Evolutionary conservation across 92 coral and sea anemone species (phyloP).

Genomic region (Parazoanthus swiftii): DNA sequence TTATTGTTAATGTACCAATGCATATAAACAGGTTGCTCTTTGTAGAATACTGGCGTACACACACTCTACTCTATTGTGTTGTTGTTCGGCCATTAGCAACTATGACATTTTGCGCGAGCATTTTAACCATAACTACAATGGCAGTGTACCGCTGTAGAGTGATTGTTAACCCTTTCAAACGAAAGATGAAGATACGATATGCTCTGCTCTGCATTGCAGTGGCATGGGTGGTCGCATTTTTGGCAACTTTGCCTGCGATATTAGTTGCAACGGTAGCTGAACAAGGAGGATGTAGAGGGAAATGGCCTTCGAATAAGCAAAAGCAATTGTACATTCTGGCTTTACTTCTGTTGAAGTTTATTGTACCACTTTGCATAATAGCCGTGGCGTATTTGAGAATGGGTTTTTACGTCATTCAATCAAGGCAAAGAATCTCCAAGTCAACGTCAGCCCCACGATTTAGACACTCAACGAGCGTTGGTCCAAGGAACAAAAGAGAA

Average conservation of each 20-base stretch:
- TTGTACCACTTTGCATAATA: conserved; percentile 56
- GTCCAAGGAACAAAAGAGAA: conserved; percentile 48
- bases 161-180: conserved; percentile 54
- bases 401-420: conserved; percentile 46
- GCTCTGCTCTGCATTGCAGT: conserved; percentile 55
- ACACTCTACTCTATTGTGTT: conserved; percentile 19
- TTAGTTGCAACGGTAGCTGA: background rate
- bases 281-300: conserved; percentile 44
- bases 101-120: conserved; percentile 54
- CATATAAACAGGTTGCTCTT: conserved; percentile 9
- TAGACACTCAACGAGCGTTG: conserved; percentile 10
- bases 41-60: background rate
- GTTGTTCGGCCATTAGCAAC: conserved; percentile 49
- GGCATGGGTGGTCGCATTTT: conserved; percentile 54
- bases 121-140: conserved; percentile 67
- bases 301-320: conserved; percentile 48
- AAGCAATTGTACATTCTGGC: conserved; percentile 62
- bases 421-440: conserved; percentile 25
- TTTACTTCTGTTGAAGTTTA: conserved; percentile 49
- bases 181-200: conserved; percentile 48
- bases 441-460: background rate
- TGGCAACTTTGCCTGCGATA: conserved; percentile 44
- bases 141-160: conserved; percentile 57
- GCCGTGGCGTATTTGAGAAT: conserved; percentile 50
- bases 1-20: conserved; percentile 42